phyloP scores from a whole-genome alignment of 2,797 vertebrate genomes.

The Propithecus deckenii region DNA sequence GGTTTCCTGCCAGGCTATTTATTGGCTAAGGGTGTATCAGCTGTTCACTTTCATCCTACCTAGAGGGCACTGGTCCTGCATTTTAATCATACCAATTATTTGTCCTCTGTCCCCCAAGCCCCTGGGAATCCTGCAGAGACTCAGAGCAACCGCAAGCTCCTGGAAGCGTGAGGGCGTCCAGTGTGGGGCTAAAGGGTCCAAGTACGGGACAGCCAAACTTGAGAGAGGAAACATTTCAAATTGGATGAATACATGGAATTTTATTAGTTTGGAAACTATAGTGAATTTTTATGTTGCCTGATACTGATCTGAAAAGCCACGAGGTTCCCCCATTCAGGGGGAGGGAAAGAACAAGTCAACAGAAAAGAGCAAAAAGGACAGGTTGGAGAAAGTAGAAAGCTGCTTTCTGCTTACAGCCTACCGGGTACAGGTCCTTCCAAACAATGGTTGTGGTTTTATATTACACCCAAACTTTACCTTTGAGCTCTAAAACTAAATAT shows the following conservation, averaged over 20 bases:
- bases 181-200: neutral
- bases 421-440: neutral
- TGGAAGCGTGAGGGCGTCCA: neutral
- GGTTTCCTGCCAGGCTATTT: neutral
- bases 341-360: neutral
- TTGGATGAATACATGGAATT: neutral
- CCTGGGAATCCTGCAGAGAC: neutral
- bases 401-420: neutral
- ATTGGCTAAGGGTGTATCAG: rapidly evolving
- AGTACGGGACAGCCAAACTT: neutral
- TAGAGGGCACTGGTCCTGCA: neutral
- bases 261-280: neutral
- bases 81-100: neutral
- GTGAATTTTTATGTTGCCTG: neutral
- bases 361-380: neutral
- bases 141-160: neutral
- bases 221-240: neutral
- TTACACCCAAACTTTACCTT: neutral
- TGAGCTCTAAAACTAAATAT: neutral
- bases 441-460: neutral
- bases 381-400: neutral
- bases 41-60: neutral
- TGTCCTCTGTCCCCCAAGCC: neutral
- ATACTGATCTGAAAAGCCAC: neutral
- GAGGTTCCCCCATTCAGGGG: neutral